Evolutionary conservation across 2,113 vertebrate genomes (phyloP).

Genomic region (Clinocottus analis): DNA sequence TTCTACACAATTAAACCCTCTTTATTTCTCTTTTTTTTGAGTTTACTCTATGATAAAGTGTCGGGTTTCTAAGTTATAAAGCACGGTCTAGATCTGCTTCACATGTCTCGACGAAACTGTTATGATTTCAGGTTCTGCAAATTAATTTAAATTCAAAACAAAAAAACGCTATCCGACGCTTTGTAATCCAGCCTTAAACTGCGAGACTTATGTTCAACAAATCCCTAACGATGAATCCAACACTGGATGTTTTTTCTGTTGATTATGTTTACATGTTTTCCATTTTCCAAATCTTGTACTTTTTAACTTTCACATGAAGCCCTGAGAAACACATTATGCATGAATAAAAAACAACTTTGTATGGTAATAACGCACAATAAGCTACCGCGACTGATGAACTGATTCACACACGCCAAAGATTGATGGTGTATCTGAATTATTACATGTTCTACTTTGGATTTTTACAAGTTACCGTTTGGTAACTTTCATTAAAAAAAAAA

Average conservation of each 20-base stretch:
- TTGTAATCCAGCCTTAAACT: not conserved
- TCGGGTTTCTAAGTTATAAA: not conserved
- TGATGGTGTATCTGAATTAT: not conserved
- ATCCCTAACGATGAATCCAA: not conserved
- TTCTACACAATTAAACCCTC: too few relatives aligned
- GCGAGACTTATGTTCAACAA: not conserved
- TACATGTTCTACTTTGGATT: not conserved
- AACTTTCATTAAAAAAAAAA: not conserved
- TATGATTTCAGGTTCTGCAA: not conserved
- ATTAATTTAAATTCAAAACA: not conserved
- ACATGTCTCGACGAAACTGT: not conserved
- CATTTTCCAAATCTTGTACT: not conserved
- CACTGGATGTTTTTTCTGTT: not conserved
- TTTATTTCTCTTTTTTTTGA: too few relatives aligned
- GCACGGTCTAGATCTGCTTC: not conserved
- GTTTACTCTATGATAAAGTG: too few relatives aligned
- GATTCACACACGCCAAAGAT: not conserved
- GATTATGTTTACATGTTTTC: not conserved
- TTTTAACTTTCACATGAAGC: not conserved
- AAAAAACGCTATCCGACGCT: not conserved
- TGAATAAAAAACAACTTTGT: not conserved
- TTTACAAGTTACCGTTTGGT: not conserved
- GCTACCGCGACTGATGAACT: not conserved
- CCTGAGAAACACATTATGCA: not conserved
- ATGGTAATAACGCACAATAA: not conserved